These are phyloP conservation scores for Rosalia funebris DNA, from an alignment of 2,888 invertebrate genomes.

Conservation along the genomic window DNA sequence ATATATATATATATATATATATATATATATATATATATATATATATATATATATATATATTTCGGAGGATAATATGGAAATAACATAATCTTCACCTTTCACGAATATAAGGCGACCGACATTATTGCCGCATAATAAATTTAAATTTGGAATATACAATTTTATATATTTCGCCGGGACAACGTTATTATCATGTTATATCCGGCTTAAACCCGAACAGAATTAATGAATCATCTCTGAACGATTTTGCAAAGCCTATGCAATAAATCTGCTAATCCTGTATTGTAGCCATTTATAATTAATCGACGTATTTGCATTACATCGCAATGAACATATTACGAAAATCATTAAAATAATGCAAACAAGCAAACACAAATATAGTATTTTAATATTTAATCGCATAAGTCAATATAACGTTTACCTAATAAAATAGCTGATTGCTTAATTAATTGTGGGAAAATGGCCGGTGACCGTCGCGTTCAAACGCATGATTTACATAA, in stretches of 20 bases:
- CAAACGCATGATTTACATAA: neutral
- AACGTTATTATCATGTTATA: conserved; percentile 7
- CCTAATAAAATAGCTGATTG: neutral
- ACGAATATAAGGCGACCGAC: too few relatives aligned
- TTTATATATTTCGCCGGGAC: conserved; percentile 8
- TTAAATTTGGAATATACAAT: conserved; percentile 1
- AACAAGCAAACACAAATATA: conserved; percentile 14
- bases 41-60: too few relatives aligned
- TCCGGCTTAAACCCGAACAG: conserved; percentile 28
- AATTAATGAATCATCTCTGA: conserved; percentile 37
- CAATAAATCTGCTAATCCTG: conserved; percentile 33
- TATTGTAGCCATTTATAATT: conserved; percentile 19
- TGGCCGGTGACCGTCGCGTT: neutral
- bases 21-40: too few relatives aligned
- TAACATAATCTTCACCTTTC: too few relatives aligned
- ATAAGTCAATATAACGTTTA: conserved; percentile 7
- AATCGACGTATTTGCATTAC: conserved; percentile 23
- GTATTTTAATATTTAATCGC: conserved; percentile 12
- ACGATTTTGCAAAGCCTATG: conserved; percentile 26
- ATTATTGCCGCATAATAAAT: too few relatives aligned
- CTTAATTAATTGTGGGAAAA: conserved; percentile 6
- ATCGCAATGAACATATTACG: conserved; percentile 9
- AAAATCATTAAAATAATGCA: conserved; percentile 16
- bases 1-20: too few relatives aligned
- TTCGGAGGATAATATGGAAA: too few relatives aligned